These are phyloP conservation scores for Hypselothyrea guttata DNA, from an alignment of 2,888 invertebrate species.

Conservation along the genomic window DNA sequence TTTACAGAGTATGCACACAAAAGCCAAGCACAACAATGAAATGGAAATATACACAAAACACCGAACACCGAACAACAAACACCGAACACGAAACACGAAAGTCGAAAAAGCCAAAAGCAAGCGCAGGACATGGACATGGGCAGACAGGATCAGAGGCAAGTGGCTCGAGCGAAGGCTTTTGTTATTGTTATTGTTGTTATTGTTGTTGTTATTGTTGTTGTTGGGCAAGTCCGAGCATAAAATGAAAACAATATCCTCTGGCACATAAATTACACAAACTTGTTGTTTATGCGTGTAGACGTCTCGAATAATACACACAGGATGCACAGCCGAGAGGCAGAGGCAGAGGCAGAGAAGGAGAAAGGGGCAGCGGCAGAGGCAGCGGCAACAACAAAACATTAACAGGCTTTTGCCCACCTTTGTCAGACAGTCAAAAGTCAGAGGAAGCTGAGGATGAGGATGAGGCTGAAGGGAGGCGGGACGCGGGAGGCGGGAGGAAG, in stretches of 20 bases:
- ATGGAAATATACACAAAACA: not conserved
- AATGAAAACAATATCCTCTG: slow-evolving; percentile 72
- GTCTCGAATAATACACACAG: slow-evolving; percentile 62
- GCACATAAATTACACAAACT: slow-evolving; percentile 72
- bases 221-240: slow-evolving; percentile 45
- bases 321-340: slow-evolving; percentile 38
- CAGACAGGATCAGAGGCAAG: not conserved
- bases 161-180: not conserved
- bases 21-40: not conserved
- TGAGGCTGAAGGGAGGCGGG: no score
- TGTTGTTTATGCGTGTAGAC: slow-evolving; percentile 66
- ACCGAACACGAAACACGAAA: slow-evolving; percentile 4
- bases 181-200: no score
- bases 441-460: no score
- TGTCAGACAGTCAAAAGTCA: slow-evolving; percentile 6
- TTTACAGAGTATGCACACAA: no score
- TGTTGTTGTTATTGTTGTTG: slow-evolving; percentile 12
- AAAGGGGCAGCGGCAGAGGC: slow-evolving; percentile 13
- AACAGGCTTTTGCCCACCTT: slow-evolving; percentile 32
- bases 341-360: slow-evolving; percentile 7
- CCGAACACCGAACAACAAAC: not conserved
- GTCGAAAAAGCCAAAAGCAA: no score
- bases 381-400: not conserved
- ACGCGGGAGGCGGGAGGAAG: no score
- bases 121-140: not conserved